phyloP scores from a whole-genome alignment of 2,888 invertebrate genomes.

The Axea sp. region DNA sequence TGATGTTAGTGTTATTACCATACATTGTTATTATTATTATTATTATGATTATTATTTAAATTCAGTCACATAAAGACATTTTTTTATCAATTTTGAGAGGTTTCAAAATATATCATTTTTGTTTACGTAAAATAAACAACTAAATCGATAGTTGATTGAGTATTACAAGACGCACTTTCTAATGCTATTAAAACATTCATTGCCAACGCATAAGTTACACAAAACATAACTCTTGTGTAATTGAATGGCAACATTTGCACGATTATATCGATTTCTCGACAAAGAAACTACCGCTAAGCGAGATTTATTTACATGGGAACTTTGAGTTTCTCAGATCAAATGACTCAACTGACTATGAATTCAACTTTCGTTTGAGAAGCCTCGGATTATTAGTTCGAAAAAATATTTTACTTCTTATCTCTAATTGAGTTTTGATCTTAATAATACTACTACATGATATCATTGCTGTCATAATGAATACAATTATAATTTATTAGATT shows the following conservation, averaged over 20 bases:
- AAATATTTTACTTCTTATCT: conserved; percentile 22
- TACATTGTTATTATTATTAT: too few species aligned
- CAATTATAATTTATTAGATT: conserved; percentile 10
- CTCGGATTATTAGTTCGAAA: conserved; percentile 33
- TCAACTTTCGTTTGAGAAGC: conserved; percentile 43
- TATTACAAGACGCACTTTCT: neutral
- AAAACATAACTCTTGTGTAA: conserved; percentile 8
- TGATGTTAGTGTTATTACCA: conserved; percentile 7
- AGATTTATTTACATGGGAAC: conserved; percentile 45
- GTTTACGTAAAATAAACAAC: conserved; percentile 7
- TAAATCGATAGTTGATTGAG: too few species aligned
- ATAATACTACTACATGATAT: conserved; percentile 13
- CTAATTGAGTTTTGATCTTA: conserved; percentile 21
- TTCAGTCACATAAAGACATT: too few species aligned
- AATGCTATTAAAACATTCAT: conserved; percentile 5
- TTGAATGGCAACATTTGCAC: conserved; percentile 23
- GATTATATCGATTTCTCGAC: conserved; percentile 35
- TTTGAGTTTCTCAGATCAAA: conserved; percentile 36
- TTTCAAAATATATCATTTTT: conserved; percentile 5
- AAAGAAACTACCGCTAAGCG: conserved; percentile 24
- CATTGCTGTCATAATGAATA: conserved; percentile 19
- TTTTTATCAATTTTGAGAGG: too few species aligned
- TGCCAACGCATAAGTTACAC: conserved; percentile 6
- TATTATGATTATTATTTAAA: too few species aligned
- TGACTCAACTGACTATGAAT: conserved; percentile 37